Conservation (phyloP, 1,140 invertebrate species). For the Pseudoatta argentina region DNA sequence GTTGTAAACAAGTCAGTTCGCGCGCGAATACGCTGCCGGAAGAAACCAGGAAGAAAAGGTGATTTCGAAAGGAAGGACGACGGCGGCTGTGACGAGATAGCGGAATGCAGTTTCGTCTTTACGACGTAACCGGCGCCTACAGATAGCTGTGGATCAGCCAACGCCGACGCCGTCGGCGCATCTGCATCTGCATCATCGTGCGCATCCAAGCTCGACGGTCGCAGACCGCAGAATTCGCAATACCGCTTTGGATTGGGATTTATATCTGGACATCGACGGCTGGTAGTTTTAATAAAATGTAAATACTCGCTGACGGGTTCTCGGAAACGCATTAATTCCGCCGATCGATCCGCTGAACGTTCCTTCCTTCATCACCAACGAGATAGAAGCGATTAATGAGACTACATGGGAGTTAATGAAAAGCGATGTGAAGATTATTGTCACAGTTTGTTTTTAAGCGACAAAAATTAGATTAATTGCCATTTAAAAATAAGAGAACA, state of each 20-base stretch:
- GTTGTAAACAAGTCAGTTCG: conserved; percentile 64
- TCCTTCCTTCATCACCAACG: background rate
- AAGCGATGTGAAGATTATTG: background rate
- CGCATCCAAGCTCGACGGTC: conserved; percentile 22
- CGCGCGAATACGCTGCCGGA: background rate
- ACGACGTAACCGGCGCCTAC: conserved; percentile 42
- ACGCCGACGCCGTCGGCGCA: background rate
- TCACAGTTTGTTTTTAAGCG: background rate
- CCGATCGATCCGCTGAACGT: conserved; percentile 23
- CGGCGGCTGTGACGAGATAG: conserved; percentile 44
- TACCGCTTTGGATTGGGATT: conserved; percentile 71
- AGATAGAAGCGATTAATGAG: conserved; percentile 11
- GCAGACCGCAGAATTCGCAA: conserved; percentile 63
- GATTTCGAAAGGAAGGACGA: background rate
- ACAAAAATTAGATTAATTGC: background rate
- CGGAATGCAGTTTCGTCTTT: conserved; percentile 68
- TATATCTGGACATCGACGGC: conserved; percentile 66
- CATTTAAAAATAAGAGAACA: background rate
- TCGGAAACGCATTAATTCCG: conserved; percentile 65
- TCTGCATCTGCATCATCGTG: conserved; percentile 62
- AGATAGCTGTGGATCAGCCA: conserved; percentile 58
- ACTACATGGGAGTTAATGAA: background rate
- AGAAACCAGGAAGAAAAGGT: background rate
- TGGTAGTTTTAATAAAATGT: conserved; percentile 77
- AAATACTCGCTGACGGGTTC: conserved; percentile 67